Percentiles rank a stretch among this genome's conserved stretches.
phyloP scores from a whole-genome alignment of 2,113 vertebrate genomes.

The Podocnemis expansa region DNA sequence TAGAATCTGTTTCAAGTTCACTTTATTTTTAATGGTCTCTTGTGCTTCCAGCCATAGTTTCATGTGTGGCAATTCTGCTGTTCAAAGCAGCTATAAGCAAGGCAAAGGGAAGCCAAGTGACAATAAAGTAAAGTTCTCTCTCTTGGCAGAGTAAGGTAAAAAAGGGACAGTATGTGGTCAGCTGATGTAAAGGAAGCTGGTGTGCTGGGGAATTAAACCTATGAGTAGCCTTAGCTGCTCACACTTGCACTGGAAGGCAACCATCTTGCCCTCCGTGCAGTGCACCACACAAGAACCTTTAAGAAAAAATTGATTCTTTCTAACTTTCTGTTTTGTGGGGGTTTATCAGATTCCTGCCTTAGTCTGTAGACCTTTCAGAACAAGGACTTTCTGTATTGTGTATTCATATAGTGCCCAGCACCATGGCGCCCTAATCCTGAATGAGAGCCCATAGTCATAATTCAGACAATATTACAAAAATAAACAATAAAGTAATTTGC shows the following conservation, averaged over 20 bases:
- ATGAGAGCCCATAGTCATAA: neutral
- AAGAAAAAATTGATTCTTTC: neutral
- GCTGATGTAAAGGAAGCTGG: neutral
- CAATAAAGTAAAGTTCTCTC: neutral
- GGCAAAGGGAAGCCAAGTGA: neutral
- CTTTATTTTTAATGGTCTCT: neutral
- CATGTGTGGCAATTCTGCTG: neutral
- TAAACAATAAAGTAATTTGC: neutral
- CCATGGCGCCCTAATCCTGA: neutral
- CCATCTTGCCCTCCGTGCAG: neutral
- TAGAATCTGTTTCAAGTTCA: neutral
- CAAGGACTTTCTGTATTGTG: neutral
- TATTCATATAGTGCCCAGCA: neutral
- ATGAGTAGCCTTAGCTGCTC: neutral
- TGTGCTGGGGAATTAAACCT: neutral
- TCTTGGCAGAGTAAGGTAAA: neutral
- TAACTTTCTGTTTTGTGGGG: neutral
- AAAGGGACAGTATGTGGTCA: neutral
- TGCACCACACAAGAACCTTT: neutral
- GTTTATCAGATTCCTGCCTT: neutral
- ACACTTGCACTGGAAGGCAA: neutral
- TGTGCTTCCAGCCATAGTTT: neutral
- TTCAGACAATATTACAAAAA: neutral
- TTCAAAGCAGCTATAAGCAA: neutral
- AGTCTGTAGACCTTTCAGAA: neutral